Conservation (phyloP, 2,888 invertebrate genomes). For the Lithophane ornitopus region DNA sequence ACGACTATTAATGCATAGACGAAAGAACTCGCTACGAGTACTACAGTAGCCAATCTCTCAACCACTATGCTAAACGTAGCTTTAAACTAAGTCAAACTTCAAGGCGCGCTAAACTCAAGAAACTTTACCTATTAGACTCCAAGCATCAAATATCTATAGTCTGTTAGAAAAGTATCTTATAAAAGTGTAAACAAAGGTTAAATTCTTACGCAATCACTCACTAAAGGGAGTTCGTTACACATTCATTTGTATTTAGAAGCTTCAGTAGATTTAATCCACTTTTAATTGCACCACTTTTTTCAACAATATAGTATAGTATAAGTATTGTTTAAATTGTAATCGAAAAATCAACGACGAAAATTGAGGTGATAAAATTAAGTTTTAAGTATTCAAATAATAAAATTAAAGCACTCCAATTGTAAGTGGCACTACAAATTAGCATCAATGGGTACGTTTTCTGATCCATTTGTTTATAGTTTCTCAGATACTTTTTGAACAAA, state of each 20-base stretch:
- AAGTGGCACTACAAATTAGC: neutral
- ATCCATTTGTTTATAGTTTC: neutral
- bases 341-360: neutral
- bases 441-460: neutral
- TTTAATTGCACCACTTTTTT: neutral
- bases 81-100: slow-evolving; percentile 1
- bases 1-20: no score
- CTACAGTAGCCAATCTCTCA: neutral
- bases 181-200: neutral
- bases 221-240: neutral
- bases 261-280: no score
- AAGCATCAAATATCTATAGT: neutral
- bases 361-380: neutral
- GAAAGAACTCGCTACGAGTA: neutral
- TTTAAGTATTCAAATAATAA: neutral
- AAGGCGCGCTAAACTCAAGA: neutral
- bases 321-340: no score
- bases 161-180: neutral
- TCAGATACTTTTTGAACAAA: neutral
- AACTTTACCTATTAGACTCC: slow-evolving; percentile 5
- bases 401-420: neutral
- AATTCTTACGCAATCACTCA: neutral
- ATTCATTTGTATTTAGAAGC: neutral
- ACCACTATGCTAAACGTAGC: neutral
- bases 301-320: no score